Evolutionary conservation across 2,113 vertebrate genomes (phyloP).

Genomic region (Pomatorhinus ruficollis): DNA sequence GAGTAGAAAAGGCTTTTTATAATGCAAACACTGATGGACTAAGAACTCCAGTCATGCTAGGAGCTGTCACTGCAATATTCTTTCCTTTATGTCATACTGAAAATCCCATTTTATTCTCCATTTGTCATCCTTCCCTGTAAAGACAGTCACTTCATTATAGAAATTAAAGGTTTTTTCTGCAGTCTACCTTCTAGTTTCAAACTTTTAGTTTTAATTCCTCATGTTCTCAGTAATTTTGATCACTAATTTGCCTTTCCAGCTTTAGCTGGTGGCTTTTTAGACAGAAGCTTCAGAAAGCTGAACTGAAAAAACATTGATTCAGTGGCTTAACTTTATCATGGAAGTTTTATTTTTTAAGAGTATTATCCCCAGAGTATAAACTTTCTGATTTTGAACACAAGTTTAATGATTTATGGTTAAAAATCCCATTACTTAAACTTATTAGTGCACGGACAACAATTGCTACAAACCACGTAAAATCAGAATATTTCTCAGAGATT

Average conservation of each 20-base stretch:
- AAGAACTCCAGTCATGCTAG: not conserved
- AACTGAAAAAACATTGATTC: not conserved
- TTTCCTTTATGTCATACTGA: not conserved
- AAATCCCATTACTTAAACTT: not conserved
- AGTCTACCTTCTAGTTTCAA: not conserved
- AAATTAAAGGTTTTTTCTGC: not conserved
- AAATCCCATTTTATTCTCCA: constrained; percentile 9
- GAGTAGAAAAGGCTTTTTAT: not conserved
- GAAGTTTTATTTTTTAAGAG: not conserved
- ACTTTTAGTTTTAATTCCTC: not conserved
- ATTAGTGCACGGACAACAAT: not conserved
- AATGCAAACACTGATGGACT: not conserved
- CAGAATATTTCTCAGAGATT: not conserved
- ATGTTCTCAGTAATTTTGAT: not conserved
- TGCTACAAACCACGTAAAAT: not conserved
- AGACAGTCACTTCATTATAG: not conserved
- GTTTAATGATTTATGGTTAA: not conserved
- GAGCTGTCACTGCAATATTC: not conserved
- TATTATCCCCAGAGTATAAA: not conserved
- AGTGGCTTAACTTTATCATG: not conserved
- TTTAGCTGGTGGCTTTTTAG: not conserved
- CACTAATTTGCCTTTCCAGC: not conserved
- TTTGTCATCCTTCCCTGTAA: not conserved
- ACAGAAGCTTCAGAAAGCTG: not conserved
- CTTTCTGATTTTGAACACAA: not conserved